Evolutionary conservation across 2,888 invertebrate species (phyloP).

Genomic region (Microchrysa polita): DNA sequence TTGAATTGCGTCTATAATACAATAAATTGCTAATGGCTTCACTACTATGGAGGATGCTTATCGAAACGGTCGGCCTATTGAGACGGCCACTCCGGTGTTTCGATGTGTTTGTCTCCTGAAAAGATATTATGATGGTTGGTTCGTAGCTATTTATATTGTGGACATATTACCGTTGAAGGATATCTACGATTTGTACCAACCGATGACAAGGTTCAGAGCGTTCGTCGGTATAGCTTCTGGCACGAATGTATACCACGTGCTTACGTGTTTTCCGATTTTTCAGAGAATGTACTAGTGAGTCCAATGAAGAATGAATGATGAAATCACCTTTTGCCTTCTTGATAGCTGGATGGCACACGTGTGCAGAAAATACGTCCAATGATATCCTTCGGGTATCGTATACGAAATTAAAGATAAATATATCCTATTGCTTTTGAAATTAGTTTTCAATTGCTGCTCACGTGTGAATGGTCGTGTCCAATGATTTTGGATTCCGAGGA

Average conservation of each 20-base stretch:
- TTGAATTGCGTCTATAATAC: constrained; percentile 29
- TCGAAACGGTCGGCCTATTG: background rate
- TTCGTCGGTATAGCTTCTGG: too few relatives aligned
- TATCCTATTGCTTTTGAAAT: background rate
- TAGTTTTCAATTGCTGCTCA: too few relatives aligned
- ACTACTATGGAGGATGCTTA: constrained; percentile 4
- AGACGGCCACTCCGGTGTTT: background rate
- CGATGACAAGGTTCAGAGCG: too few relatives aligned
- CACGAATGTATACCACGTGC: too few relatives aligned
- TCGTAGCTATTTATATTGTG: too few relatives aligned
- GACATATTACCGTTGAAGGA: too few relatives aligned
- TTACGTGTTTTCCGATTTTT: too few relatives aligned
- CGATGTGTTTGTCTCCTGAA: background rate
- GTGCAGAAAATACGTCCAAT: background rate
- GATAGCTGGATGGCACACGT: background rate
- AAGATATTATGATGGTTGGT: too few relatives aligned
- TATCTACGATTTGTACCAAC: too few relatives aligned
- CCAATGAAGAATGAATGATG: background rate
- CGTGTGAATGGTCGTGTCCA: too few relatives aligned
- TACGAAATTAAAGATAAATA: constrained; percentile 21
- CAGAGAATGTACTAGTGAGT: too few relatives aligned
- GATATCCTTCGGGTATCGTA: background rate
- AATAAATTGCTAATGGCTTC: constrained; percentile 34
- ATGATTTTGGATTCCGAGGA: too few relatives aligned
- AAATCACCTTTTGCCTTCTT: background rate